These are phyloP conservation scores for Proisotoma minuta DNA, from an alignment of 2,888 invertebrate genomes.

Conservation along the genomic window DNA sequence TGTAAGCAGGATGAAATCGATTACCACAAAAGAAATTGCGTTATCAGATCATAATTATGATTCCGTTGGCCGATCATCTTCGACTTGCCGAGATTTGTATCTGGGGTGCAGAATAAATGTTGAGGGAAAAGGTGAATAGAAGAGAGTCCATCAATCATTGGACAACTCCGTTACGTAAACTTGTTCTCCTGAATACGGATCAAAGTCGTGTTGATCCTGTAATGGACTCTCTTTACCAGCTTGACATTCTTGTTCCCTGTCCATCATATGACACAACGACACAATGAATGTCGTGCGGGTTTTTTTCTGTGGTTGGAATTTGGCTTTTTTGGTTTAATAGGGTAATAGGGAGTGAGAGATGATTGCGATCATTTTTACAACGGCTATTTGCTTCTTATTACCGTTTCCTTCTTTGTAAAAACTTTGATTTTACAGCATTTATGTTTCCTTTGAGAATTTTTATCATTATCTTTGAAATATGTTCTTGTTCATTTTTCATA, in stretches of 20 bases:
- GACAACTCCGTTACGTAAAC: not conserved
- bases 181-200: not conserved
- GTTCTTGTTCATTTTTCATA: too few relatives aligned
- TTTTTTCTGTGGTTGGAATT: not conserved
- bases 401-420: too few relatives aligned
- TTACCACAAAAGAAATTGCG: not conserved
- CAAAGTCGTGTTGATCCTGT: not conserved
- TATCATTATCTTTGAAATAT: too few relatives aligned
- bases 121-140: not conserved
- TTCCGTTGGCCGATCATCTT: not conserved
- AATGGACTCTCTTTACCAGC: too few relatives aligned
- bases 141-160: not conserved
- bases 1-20: not conserved
- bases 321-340: not conserved
- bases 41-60: not conserved
- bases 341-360: too few relatives aligned
- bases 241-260: conserved; percentile 4
- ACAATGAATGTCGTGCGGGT: not conserved
- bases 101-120: not conserved
- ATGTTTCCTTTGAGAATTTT: too few relatives aligned
- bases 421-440: too few relatives aligned
- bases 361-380: too few relatives aligned
- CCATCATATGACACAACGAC: conserved; percentile 1
- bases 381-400: too few relatives aligned
- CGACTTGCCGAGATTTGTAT: not conserved